Percentiles rank a stretch among this genome's conserved stretches.
Evolutionary conservation across 2,888 invertebrate species (phyloP).

Genomic region (Thalpophila matura): DNA sequence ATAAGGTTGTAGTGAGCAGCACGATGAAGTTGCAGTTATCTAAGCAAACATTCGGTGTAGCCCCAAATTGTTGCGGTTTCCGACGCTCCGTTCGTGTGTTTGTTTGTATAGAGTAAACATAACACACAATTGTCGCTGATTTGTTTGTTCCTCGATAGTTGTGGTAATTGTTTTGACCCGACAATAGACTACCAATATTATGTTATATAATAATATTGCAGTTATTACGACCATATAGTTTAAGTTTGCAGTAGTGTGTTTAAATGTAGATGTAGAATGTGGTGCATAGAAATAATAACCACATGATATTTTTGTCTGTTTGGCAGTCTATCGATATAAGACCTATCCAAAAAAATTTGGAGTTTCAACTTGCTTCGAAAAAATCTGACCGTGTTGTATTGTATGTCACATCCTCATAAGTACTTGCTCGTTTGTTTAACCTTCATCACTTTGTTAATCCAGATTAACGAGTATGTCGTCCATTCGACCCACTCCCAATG

Average conservation of each 20-base stretch:
- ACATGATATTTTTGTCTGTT: too few relatives aligned
- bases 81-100: constrained; percentile 71
- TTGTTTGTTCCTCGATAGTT: constrained; percentile 75
- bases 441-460: constrained; percentile 10
- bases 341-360: too few relatives aligned
- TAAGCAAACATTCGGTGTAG: constrained; percentile 79
- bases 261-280: too few relatives aligned
- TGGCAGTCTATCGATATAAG: too few relatives aligned
- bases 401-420: neutral
- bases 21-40: constrained; percentile 72
- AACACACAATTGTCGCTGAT: constrained; percentile 77
- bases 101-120: constrained; percentile 75
- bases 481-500: constrained; percentile 1
- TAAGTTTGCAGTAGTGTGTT: neutral
- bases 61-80: constrained; percentile 81
- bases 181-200: constrained; percentile 45
- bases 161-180: constrained; percentile 61
- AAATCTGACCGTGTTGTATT: neutral
- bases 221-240: neutral
- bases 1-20: constrained; percentile 39
- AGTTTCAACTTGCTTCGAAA: too few relatives aligned
- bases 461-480: constrained; percentile 1
- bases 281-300: too few relatives aligned
- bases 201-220: constrained; percentile 17
- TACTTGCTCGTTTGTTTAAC: constrained; percentile 1